Base-by-base conservation (phyloP, 2,888 invertebrate genomes). In the Lepidochitona cinerea region DNA sequence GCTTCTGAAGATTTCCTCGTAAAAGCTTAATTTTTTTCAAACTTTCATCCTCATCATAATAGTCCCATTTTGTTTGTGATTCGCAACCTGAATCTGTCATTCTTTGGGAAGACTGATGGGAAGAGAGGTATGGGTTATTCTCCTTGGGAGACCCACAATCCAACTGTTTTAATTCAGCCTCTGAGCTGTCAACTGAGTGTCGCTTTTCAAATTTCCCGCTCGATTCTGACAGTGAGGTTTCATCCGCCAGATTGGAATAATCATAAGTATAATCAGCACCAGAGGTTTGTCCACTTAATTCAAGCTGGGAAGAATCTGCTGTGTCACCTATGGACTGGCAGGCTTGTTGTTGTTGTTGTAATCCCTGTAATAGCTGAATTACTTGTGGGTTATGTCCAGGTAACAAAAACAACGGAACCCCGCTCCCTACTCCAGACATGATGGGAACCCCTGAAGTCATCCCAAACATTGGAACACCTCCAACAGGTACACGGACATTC, bases 311-410 rank as follows among this genome's bases (percentile, higher is more conserved):
- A 14, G 23, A 14, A 26, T 59, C 59, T 4, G 59, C 29, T 32
- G 29, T 26, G 9, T 59, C 32, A 29, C 29, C 59, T 14, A 29
- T 14, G 18, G 26, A 14, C 26, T 59, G 59, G 14, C 32, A 14
- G 32, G 32, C 26, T 29, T 59, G 59, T 29, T 59, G 59, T 26
- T 59, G 59, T 75, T 83, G 83, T 52, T 79, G 73, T 6, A 85
- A 72, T 37, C 82, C 84, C 71, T 85, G 84, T 7, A 84, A 72
- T 29, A 83, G 74, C 49, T 81, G 74, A 72, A 80, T 75, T 73
- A 81, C 81, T 75, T 83, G 83, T 73, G 80, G 81, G 52, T 65
- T 70, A 53, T 83, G 79, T 37, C 82, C 80, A n/a, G 85, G 83
- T 73, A 82, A 74, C 12, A 82, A 78, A 75, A 82, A 80, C 35